phyloP scores from a whole-genome alignment of 37 sponge, comb jelly and placozoan species.

The Hormiphora californensis region DNA sequence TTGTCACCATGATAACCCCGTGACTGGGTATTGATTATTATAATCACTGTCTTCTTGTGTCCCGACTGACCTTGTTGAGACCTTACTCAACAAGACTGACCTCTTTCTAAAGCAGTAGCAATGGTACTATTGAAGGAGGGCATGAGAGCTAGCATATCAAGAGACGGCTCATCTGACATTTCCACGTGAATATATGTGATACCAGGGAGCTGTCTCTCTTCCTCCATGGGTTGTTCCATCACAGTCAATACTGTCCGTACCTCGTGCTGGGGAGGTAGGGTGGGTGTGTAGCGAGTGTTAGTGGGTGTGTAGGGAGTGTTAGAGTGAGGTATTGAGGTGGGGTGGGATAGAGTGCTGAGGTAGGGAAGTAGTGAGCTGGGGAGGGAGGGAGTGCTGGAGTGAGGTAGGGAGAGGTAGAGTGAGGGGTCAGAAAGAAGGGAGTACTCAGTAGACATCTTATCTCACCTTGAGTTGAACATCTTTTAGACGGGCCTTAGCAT shows the following conservation, averaged over 20 bases:
- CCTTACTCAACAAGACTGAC: too few relatives aligned
- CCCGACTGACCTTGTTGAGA: too few relatives aligned
- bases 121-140: not conserved
- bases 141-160: constrained; percentile 4
- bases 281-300: not conserved
- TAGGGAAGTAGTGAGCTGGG: not conserved
- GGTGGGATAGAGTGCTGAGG: not conserved
- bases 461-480: not conserved
- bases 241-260: constrained; percentile 1
- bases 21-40: too few relatives aligned
- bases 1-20: too few relatives aligned
- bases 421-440: not conserved
- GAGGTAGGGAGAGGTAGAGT: not conserved
- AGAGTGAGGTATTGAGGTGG: not conserved
- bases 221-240: not conserved
- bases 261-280: not conserved
- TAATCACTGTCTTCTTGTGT: too few relatives aligned
- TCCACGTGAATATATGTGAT: not conserved
- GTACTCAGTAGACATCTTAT: not conserved
- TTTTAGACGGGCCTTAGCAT: not conserved
- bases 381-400: not conserved
- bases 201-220: not conserved
- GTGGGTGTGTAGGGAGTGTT: not conserved
- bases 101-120: not conserved
- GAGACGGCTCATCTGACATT: not conserved